phyloP scores from a whole-genome alignment of 2,797 vertebrate genomes.

The Ptychobarbus kaznakovi region DNA sequence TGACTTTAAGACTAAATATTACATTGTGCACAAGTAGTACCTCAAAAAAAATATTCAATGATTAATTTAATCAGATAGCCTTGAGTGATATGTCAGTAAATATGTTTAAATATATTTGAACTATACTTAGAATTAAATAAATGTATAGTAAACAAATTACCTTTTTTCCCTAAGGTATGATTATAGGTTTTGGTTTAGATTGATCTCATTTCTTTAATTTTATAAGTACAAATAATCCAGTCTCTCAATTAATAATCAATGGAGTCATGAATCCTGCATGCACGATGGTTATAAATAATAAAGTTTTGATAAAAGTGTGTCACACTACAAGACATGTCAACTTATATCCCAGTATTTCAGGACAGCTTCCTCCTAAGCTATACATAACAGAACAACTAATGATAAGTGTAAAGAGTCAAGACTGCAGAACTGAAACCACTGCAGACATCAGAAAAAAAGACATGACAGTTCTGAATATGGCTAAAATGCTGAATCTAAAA shows the following conservation, averaged over 20 bases:
- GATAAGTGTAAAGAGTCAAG: neutral
- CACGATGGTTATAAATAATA: neutral
- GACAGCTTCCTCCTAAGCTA: neutral
- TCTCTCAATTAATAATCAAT: neutral
- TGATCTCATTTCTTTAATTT: neutral
- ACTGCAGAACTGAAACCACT: neutral
- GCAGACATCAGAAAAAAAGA: neutral
- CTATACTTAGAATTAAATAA: too few species aligned
- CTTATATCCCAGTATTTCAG: neutral
- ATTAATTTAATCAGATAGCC: too few species aligned
- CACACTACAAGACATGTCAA: neutral
- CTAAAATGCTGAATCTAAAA: constrained; percentile 4
- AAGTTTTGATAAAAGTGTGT: neutral
- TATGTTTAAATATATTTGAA: too few species aligned
- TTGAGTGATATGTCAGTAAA: too few species aligned
- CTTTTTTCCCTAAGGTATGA: too few species aligned
- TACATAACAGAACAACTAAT: neutral
- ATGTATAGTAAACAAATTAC: too few species aligned
- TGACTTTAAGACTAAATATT: too few species aligned
- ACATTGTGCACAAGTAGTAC: too few species aligned
- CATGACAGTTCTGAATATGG: neutral
- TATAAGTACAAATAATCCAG: neutral
- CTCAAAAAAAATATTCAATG: too few species aligned
- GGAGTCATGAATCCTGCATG: neutral
- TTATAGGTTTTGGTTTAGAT: too few species aligned